Evolutionary conservation across 30 jellyfish, hydroid and myxozoan species (phyloP), one percentile per base, ranked within the genome.

Genomic region (Pelagia noctiluca): DNA sequence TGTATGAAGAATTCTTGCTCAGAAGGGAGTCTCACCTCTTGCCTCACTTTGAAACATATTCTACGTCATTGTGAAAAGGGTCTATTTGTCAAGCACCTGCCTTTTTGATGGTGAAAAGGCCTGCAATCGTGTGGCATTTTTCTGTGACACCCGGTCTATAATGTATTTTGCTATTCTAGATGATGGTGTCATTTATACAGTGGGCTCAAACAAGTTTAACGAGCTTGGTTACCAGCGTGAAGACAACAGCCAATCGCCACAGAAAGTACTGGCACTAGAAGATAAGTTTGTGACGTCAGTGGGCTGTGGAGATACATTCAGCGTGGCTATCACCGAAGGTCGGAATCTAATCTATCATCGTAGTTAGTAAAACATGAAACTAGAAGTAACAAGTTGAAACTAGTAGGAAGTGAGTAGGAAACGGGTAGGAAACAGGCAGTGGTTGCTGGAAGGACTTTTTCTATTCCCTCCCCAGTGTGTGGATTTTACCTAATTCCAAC

Each of bases 281-380:
- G 86, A 85, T 23, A 63, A 77, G 35, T 48, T 85, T 47, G 92
- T 92, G 32, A 67, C 88, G 10, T 69, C 48, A 26, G 96, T 92
- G 28, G 98, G 89, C 2, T 92, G 98, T 60, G 98, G 98, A 3
- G 96, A 86, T 63, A 85, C 95, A 13, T 86, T 76, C 83, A 85
- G 95, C 0, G 92, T 92, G 48, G 96, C 92, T 34, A 92, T 86
- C n/a, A 92, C 98, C 21, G 82, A 73, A 66, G 96, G 98, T 92
- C 47, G 5, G 95, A 35, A 36, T 21, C 71, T 78, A 16, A 2
- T 10, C 19, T 3, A 28, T 33, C 24, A 10, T 53, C 2, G 1
- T 71, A 3, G n/a, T n/a, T n/a, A n/a, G n/a, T n/a, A n/a, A n/a
- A n/a, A n/a, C n/a, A n/a, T n/a, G n/a, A n/a, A n/a, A n/a, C n/a